Conservation (phyloP, 1,140 invertebrate genomes). For the Whitmania pigra region DNA sequence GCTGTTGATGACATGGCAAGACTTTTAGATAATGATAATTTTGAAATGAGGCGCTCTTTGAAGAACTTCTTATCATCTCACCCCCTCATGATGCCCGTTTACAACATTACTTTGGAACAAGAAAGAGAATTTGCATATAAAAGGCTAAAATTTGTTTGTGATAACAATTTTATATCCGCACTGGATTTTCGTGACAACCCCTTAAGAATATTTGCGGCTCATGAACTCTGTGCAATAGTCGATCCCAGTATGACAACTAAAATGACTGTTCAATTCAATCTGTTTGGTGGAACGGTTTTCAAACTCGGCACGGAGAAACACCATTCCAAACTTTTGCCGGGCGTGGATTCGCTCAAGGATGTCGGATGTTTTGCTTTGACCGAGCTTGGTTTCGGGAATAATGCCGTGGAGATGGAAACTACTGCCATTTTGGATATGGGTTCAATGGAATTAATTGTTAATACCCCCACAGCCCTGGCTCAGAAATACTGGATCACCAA, state of each 20-base stretch:
- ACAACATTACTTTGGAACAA: constrained; percentile 36
- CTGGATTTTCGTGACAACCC: constrained; percentile 38
- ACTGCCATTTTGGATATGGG: constrained; percentile 35
- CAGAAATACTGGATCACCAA: constrained; percentile 43
- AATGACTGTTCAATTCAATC: constrained; percentile 42
- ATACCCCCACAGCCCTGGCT: constrained; percentile 34
- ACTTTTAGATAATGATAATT: constrained; percentile 39
- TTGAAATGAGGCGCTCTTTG: constrained; percentile 34
- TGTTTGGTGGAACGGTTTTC: constrained; percentile 39
- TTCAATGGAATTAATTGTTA: constrained; percentile 34
- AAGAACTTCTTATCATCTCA: constrained; percentile 30
- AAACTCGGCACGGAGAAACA: constrained; percentile 38
- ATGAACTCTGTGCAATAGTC: constrained; percentile 37
- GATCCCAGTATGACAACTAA: constrained; percentile 40
- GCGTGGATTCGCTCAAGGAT: constrained; percentile 37
- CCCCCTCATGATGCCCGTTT: constrained; percentile 28
- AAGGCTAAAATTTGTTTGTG: constrained; percentile 35
- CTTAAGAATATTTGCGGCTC: constrained; percentile 37
- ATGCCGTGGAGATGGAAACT: constrained; percentile 41
- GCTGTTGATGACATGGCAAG: constrained; percentile 26
- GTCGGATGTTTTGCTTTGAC: constrained; percentile 40
- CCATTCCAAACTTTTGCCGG: constrained; percentile 32
- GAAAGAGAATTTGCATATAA: constrained; percentile 36
- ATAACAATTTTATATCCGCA: constrained; percentile 37
- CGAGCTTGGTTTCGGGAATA: constrained; percentile 40